These are phyloP conservation scores for Dendrocincla tyrannina DNA, from an alignment of 2,797 vertebrate species.

Conservation along the genomic window DNA sequence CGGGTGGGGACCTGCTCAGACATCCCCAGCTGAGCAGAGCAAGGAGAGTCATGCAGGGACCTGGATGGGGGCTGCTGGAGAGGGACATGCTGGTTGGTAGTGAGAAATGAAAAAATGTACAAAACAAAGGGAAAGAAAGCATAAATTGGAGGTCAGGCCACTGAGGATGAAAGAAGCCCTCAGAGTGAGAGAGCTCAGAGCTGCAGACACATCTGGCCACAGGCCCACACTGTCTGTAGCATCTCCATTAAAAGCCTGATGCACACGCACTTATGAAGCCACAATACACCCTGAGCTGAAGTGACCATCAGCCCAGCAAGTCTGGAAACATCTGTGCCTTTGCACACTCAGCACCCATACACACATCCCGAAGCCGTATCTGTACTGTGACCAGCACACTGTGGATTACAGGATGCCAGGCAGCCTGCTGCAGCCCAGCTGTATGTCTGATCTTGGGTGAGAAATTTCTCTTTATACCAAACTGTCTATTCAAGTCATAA, in stretches of 20 bases:
- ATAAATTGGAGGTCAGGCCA: neutral
- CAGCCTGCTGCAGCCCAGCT: neutral
- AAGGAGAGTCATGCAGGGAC: neutral
- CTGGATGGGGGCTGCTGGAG: neutral
- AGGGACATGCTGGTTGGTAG: fast-evolving
- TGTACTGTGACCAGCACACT: neutral
- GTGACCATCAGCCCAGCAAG: neutral
- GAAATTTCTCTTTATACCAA: conserved; percentile 60
- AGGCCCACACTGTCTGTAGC: neutral
- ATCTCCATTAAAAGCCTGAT: fast-evolving
- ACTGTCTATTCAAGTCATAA: conserved; percentile 52
- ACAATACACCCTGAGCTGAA: neutral
- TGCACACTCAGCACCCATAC: fast-evolving
- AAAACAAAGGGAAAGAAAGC: neutral
- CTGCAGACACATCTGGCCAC: neutral
- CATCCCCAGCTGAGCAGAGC: neutral
- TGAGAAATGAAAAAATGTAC: neutral
- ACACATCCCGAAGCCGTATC: fast-evolving
- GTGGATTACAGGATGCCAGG: neutral
- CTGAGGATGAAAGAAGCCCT: neutral
- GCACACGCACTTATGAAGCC: neutral
- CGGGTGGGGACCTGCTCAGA: neutral
- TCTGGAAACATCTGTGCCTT: neutral
- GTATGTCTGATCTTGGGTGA: neutral
- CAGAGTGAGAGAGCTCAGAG: neutral